Conservation (phyloP, 2,888 invertebrate genomes). For the Lumbricus terrestris region DNA sequence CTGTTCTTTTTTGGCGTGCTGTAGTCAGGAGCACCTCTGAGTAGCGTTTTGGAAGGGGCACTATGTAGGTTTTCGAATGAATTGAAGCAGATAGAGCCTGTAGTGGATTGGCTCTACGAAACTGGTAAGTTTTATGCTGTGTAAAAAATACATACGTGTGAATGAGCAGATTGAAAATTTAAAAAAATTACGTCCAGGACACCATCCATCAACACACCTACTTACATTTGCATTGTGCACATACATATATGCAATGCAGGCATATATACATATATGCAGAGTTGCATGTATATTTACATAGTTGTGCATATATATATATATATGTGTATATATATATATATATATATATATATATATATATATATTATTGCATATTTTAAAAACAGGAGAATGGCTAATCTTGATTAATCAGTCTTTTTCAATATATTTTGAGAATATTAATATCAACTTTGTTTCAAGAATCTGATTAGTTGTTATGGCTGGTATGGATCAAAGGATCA, state of each 20-base stretch:
- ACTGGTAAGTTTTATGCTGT: too few relatives aligned
- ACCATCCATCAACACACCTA: neutral
- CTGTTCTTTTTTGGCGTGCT: too few relatives aligned
- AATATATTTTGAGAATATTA: neutral
- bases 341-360: neutral
- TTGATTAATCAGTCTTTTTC: slow-evolving; percentile 7
- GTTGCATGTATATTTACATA: neutral
- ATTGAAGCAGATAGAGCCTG: too few relatives aligned
- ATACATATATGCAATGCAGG: neutral
- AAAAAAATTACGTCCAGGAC: too few relatives aligned
- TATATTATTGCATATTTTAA: neutral
- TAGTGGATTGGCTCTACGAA: too few relatives aligned
- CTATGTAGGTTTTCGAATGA: too few relatives aligned
- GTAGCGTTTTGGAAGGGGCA: too few relatives aligned
- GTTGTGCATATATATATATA: too few relatives aligned
- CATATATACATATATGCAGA: neutral
- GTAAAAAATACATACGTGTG: too few relatives aligned
- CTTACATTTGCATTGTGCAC: neutral
- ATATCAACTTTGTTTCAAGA: slow-evolving; percentile 9
- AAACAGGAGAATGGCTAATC: neutral
- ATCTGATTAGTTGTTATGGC: too few relatives aligned
- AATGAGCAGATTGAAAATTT: too few relatives aligned
- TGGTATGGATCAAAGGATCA: neutral
- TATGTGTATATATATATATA: neutral
- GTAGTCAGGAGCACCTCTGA: too few relatives aligned